Evolutionary conservation across 1,140 invertebrate genomes (phyloP).

Genomic region (Drosophila ohnishii): DNA sequence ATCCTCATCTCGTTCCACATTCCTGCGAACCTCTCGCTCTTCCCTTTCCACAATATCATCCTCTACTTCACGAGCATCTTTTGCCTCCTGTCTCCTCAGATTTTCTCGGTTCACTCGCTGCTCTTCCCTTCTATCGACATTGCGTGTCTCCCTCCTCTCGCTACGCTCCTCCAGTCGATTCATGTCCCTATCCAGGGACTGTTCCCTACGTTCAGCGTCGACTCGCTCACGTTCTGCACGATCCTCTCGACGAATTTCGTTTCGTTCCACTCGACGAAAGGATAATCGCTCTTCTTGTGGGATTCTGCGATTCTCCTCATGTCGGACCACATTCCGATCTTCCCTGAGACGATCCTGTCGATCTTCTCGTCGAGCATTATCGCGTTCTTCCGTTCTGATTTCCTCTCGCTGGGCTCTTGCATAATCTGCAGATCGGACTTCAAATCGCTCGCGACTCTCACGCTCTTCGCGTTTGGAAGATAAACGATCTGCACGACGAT

Average conservation of each 20-base stretch:
- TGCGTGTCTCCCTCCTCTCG: neutral
- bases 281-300: constrained; percentile 1
- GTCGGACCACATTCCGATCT: neutral
- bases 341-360: constrained; percentile 4
- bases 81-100: neutral
- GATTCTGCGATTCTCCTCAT: neutral
- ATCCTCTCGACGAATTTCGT: neutral
- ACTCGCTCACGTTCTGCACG: constrained; percentile 3
- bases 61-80: constrained; percentile 4
- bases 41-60: neutral
- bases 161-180: neutral
- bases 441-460: constrained; percentile 1
- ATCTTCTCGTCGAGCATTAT: neutral
- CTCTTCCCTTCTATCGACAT: neutral
- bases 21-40: neutral
- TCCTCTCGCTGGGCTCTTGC: neutral
- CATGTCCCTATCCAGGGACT: neutral
- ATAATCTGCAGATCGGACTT: neutral
- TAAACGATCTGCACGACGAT: constrained; percentile 3
- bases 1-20: neutral
- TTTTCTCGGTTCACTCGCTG: constrained; percentile 9
- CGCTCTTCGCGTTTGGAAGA: neutral
- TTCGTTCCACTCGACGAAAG: neutral
- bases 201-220: constrained; percentile 5
- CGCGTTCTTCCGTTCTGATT: neutral